Conservation (phyloP, 2,888 invertebrate species). For the Griposia aprilina region DNA sequence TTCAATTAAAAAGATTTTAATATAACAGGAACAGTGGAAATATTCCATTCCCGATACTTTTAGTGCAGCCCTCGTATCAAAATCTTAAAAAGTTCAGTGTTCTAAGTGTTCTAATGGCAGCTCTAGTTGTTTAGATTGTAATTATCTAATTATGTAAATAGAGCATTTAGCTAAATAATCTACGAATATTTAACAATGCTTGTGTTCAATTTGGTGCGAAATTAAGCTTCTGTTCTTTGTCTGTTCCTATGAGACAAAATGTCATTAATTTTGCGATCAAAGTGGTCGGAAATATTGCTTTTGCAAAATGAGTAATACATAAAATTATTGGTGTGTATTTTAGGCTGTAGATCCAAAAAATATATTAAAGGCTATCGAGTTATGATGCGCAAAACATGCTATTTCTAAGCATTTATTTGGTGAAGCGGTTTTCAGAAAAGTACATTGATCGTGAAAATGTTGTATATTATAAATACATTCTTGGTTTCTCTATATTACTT, state of each 20-base stretch:
- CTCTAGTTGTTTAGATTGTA: background rate
- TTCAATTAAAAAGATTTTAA: too few species aligned
- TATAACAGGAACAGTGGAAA: too few species aligned
- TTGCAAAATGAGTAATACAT: background rate
- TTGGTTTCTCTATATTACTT: background rate
- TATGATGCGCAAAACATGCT: constrained; percentile 31
- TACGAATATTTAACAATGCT: constrained; percentile 13
- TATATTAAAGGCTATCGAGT: background rate
- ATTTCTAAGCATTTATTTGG: background rate
- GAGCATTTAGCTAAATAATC: constrained; percentile 9
- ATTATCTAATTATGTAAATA: constrained; percentile 36
- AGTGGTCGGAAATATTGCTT: constrained; percentile 20
- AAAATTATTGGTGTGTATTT: background rate
- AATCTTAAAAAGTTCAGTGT: background rate
- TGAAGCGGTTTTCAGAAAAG: background rate
- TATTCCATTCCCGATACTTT: too few species aligned
- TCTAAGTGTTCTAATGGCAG: background rate
- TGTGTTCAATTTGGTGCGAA: constrained; percentile 54
- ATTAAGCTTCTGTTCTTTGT: constrained; percentile 47
- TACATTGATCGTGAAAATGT: background rate
- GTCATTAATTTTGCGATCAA: constrained; percentile 18
- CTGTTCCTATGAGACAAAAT: constrained; percentile 19
- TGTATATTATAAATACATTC: constrained; percentile 28
- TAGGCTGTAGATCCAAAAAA: background rate
- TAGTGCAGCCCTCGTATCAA: too few species aligned